Percentiles rank a stretch among this genome's conserved stretches.
phyloP scores from a whole-genome alignment of 2,888 invertebrate genomes.

The Drosophila engyochracea region DNA sequence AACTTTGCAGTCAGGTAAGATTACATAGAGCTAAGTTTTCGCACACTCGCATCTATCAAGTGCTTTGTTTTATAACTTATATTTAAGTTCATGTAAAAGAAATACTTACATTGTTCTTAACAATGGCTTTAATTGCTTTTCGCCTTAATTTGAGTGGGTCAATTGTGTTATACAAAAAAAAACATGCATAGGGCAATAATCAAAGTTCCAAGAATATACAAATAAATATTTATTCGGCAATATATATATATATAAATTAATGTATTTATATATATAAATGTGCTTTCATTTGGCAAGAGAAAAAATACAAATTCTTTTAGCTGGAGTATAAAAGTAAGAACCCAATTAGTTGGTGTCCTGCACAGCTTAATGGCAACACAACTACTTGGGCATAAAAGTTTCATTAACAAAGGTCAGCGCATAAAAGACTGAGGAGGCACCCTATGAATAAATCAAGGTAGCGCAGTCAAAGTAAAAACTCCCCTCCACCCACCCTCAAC shows the following conservation, averaged over 20 bases:
- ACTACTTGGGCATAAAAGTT: conserved; percentile 65
- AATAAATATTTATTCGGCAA: background rate
- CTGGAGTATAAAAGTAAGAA: conserved; percentile 6
- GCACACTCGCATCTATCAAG: background rate
- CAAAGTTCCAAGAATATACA: background rate
- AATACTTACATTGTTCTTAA: background rate
- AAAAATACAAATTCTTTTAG: background rate
- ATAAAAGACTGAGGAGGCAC: conserved; percentile 6
- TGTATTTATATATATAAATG: background rate
- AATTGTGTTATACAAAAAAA: background rate
- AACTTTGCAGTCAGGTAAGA: background rate
- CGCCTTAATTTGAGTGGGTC: background rate
- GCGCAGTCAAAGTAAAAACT: conserved; percentile 1
- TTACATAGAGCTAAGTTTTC: background rate
- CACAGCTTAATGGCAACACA: conserved; percentile 54
- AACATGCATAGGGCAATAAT: background rate
- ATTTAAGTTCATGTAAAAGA: background rate
- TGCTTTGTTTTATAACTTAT: background rate
- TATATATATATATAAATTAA: background rate
- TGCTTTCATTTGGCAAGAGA: background rate
- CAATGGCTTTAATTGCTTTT: background rate
- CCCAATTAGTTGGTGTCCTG: conserved; percentile 41
- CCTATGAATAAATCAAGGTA: conserved; percentile 72
- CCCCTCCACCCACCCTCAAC: background rate
- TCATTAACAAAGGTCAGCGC: conserved; percentile 57